Conservation (phyloP, 2,797 vertebrate genomes). For the Poecilia picta region DNA sequence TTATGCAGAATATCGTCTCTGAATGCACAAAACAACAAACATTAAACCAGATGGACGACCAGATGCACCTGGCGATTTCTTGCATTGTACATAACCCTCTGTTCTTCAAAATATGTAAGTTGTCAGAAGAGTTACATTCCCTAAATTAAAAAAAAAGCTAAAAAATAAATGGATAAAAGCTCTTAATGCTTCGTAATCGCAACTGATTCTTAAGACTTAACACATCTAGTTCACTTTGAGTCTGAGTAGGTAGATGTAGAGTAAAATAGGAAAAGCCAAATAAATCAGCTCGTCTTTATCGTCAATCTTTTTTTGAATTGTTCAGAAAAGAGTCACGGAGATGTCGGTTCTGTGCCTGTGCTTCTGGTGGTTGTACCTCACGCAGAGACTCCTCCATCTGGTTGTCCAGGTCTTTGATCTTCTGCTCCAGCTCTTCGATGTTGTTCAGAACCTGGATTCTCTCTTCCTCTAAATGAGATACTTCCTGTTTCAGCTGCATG, state of each 20-base stretch:
- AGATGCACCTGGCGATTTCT: background rate
- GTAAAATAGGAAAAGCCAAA: background rate
- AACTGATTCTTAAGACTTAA: background rate
- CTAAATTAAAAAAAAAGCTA: background rate
- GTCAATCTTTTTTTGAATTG: background rate
- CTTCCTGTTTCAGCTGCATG: conserved; percentile 86
- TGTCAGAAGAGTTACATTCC: background rate
- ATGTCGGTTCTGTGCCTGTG: conserved; percentile 1
- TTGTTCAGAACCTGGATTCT: conserved; percentile 91
- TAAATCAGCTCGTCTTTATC: background rate
- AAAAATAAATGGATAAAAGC: background rate
- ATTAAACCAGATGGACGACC: background rate
- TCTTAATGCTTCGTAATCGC: background rate
- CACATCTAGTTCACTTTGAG: background rate
- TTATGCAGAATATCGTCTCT: background rate
- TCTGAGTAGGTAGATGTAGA: background rate
- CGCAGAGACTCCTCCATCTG: conserved; percentile 96
- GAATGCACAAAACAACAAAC: background rate
- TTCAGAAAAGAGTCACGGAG: background rate
- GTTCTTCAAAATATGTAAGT: background rate
- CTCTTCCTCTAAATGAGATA: conserved; percentile 89
- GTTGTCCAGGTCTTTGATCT: conserved; percentile 96
- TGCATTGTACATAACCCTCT: background rate
- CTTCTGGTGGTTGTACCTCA: conserved; percentile 79
- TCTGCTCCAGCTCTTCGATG: conserved; percentile 94